Evolutionary conservation across 2,888 invertebrate genomes (phyloP).

Genomic region (Thecophora atra): DNA sequence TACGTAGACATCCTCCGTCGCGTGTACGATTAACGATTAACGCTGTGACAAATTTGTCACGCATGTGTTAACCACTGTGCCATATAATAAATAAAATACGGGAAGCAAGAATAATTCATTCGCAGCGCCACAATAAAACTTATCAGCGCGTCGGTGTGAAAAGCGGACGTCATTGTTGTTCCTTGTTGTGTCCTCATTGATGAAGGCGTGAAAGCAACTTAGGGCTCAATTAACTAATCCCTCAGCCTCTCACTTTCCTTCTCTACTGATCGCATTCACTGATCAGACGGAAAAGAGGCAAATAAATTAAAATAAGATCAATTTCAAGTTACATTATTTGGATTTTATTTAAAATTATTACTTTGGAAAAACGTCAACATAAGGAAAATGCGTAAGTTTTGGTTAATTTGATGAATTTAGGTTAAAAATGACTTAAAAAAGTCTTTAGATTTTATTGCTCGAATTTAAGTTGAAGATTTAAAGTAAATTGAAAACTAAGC

Average conservation of each 20-base stretch:
- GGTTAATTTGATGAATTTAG: neutral
- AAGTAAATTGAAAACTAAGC: no score
- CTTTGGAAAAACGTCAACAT: neutral
- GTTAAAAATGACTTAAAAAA: no score
- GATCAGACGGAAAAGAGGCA: no score
- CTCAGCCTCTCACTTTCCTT: no score
- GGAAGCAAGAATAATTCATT: neutral
- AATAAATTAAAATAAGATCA: no score
- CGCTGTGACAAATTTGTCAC: conserved; percentile 49
- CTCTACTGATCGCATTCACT: neutral
- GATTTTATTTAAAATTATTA: no score
- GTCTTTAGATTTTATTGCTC: no score
- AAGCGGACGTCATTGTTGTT: conserved; percentile 3
- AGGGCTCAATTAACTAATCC: conserved; percentile 16
- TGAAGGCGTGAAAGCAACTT: neutral
- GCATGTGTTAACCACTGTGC: conserved; percentile 47
- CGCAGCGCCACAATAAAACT: conserved; percentile 28
- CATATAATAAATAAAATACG: conserved; percentile 35
- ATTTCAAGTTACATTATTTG: no score
- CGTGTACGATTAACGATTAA: conserved; percentile 36
- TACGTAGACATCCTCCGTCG: neutral
- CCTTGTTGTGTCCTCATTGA: neutral
- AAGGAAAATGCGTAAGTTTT: conserved; percentile 19
- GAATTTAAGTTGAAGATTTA: no score
- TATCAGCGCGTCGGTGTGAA: conserved; percentile 29